Evolutionary conservation across 2,797 vertebrate species (phyloP), one percentile per base, ranked within the genome.

Genomic region (Cyclura pinguis): DNA sequence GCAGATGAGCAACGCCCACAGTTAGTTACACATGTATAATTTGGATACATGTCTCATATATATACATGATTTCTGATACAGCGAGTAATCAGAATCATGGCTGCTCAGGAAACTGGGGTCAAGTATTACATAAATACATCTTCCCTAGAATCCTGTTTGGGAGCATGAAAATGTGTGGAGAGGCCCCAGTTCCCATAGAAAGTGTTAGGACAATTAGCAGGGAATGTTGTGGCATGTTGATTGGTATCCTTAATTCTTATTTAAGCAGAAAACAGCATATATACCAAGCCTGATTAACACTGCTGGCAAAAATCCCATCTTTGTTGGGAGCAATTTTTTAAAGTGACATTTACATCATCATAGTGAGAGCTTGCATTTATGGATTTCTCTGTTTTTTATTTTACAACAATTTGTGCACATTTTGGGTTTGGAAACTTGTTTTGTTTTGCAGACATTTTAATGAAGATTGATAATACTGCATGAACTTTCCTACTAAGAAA

Each of bases 261-360:
- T 62, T 76, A 86, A 76, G 13, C 4, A 85, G 92, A 93, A 93
- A 89, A 82, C 12, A 90, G 88, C 88, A 88, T 82, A 92, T 89
- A 89, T 47, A 50, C 67, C 1, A 22, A 74, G 52, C 91, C 29
- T 74, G 76, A 29, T 92, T 93, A 92, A 92, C 87, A 81, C 94
- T 72, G 87, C 47, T 76, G 78, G 50, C 86, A 89, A 89, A 86
- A 87, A 59, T 89, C 35, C 87, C 90, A 85, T 81, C 86, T 85
- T 81, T 38, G 55, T 78, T 77, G 10, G 89, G 29, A 91, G 77
- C 32, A 72, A 87, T 80, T 55, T 77, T 42, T 42, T 38, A 16
- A 20, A 5, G 14, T 81, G 52, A 73, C 42, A 62, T 82, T 74
- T 59, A 59, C 52, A 59, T 82, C 42, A 73, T 47, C 35, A 42